Conservation (phyloP, 2,888 invertebrate genomes). For the Cactoblastis cactorum region DNA sequence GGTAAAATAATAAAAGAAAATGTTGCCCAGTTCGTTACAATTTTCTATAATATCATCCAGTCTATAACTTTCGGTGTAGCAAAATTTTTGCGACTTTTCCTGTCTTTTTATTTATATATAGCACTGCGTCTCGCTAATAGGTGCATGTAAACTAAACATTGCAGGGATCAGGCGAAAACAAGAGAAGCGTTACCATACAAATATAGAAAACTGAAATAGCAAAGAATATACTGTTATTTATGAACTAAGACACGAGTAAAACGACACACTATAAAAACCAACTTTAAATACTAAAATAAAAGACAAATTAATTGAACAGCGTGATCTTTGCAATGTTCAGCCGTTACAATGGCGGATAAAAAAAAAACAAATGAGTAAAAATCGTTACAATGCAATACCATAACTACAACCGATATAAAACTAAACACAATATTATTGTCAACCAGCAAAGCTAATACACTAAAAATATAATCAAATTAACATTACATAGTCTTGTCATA, state of each 20-base stretch:
- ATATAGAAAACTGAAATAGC: constrained; percentile 2
- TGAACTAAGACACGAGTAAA: constrained; percentile 11
- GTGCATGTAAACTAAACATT: constrained; percentile 19
- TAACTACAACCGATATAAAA: constrained; percentile 44
- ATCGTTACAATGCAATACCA: constrained; percentile 24
- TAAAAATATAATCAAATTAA: constrained; percentile 43
- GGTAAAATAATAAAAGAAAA: too few species aligned
- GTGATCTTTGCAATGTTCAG: constrained; percentile 40
- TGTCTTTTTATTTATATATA: too few species aligned
- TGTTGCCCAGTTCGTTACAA: too few species aligned
- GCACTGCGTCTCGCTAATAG: constrained; percentile 14
- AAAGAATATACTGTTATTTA: background rate
- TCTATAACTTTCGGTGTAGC: too few species aligned
- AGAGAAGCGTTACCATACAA: background rate
- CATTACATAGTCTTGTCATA: constrained; percentile 52
- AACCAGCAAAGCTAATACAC: constrained; percentile 58
- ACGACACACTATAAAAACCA: constrained; percentile 12
- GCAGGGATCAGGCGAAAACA: constrained; percentile 10
- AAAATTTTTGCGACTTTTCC: too few species aligned
- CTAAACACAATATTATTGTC: constrained; percentile 61
- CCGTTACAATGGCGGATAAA: constrained; percentile 25
- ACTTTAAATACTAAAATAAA: constrained; percentile 17
- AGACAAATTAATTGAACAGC: constrained; percentile 17
- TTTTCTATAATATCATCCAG: too few species aligned
- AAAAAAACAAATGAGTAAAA: constrained; percentile 37